Evolutionary conservation across 2,888 invertebrate species (phyloP).

Genomic region (Standfussiana lucernea): DNA sequence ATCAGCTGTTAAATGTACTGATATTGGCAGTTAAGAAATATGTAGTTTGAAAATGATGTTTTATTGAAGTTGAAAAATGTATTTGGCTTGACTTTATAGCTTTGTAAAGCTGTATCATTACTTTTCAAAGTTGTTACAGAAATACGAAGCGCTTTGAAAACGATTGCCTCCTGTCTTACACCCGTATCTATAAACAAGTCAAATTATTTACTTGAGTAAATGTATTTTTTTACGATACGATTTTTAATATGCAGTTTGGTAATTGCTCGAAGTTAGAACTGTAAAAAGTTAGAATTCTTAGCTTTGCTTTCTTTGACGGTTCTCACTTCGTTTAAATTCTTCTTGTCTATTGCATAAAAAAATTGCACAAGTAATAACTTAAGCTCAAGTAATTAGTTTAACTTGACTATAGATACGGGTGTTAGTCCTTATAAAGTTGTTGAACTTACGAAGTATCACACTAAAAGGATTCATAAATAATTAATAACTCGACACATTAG

Average conservation of each 20-base stretch:
- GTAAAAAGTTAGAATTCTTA: too few relatives aligned
- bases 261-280: too few relatives aligned
- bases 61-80: neutral
- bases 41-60: neutral
- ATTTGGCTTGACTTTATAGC: neutral
- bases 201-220: too few relatives aligned
- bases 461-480: slow-evolving; percentile 20
- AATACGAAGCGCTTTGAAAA: neutral
- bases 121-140: neutral
- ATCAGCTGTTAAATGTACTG: slow-evolving; percentile 1
- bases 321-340: too few relatives aligned
- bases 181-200: too few relatives aligned
- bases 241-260: too few relatives aligned
- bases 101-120: neutral
- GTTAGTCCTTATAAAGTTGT: neutral
- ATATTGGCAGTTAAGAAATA: slow-evolving; percentile 10
- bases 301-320: too few relatives aligned
- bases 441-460: neutral
- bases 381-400: too few relatives aligned
- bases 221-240: too few relatives aligned
- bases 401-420: too few relatives aligned
- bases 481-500: neutral
- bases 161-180: neutral
- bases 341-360: too few relatives aligned
- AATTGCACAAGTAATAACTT: too few relatives aligned